Percentiles rank a stretch among this genome's conserved stretches.
Evolutionary conservation across 2,888 invertebrate species (phyloP).

Genomic region (Standfussiana lucernea): DNA sequence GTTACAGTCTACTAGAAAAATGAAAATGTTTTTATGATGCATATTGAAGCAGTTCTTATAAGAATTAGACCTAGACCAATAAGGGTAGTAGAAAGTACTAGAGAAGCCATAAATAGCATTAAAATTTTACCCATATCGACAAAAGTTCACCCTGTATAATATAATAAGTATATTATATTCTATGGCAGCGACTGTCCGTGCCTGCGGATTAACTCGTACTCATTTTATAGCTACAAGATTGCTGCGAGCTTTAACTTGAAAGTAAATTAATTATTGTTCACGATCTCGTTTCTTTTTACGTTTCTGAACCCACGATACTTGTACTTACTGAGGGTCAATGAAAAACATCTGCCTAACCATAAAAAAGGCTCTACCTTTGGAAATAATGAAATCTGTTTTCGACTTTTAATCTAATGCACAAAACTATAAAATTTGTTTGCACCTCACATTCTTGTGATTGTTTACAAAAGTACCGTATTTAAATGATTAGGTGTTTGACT

Average conservation of each 20-base stretch:
- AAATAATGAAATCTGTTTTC: background rate
- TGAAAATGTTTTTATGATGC: background rate
- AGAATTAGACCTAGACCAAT: too few relatives aligned
- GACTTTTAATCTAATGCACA: background rate
- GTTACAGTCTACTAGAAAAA: too few relatives aligned
- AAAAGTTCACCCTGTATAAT: background rate
- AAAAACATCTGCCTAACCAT: background rate
- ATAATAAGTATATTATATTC: background rate
- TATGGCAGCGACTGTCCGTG: conserved; percentile 16
- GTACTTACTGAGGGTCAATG: background rate
- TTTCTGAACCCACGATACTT: background rate
- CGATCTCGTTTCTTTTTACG: background rate
- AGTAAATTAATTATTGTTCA: conserved; percentile 17
- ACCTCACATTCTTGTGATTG: conserved; percentile 11
- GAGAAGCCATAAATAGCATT: background rate
- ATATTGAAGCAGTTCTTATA: background rate
- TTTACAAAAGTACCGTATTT: conserved; percentile 16
- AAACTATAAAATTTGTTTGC: background rate
- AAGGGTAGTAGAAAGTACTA: background rate
- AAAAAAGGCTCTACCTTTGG: background rate
- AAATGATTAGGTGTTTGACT: conserved; percentile 15
- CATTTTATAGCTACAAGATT: conserved; percentile 18
- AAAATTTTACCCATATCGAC: background rate
- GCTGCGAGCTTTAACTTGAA: conserved; percentile 2
- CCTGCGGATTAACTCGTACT: conserved; percentile 30